These are phyloP conservation scores for Drosophila silvestris DNA, from an alignment of 2,888 invertebrate species.

Conservation along the genomic window DNA sequence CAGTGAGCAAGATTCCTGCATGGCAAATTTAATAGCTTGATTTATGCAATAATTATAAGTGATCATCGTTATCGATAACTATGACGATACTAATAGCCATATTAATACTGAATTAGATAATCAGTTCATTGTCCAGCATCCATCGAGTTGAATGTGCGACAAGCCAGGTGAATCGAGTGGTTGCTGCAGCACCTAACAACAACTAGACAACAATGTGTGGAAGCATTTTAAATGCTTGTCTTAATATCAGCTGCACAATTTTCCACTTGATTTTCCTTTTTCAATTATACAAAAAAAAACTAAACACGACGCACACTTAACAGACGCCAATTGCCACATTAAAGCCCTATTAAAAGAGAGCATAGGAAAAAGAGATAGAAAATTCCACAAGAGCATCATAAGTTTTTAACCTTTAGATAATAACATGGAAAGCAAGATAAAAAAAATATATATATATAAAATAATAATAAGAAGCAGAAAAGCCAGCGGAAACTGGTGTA, in stretches of 20 bases:
- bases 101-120: not conserved
- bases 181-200: slow-evolving; percentile 34
- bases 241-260: slow-evolving; percentile 64
- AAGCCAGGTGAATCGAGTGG: not conserved
- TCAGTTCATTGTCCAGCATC: slow-evolving; percentile 33
- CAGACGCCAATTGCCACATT: slow-evolving; percentile 74
- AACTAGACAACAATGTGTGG: slow-evolving; percentile 26
- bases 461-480: slow-evolving; percentile 20
- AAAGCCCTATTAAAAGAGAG: slow-evolving; percentile 61
- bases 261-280: slow-evolving; percentile 74
- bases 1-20: slow-evolving; percentile 8
- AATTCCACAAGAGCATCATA: slow-evolving; percentile 55
- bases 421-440: slow-evolving; percentile 48
- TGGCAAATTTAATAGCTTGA: not conserved
- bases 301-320: slow-evolving; percentile 50
- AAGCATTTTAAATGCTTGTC: slow-evolving; percentile 49
- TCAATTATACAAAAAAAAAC: slow-evolving; percentile 56
- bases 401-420: slow-evolving; percentile 75
- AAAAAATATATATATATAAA: slow-evolving; percentile 7
- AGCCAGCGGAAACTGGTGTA: slow-evolving; percentile 74
- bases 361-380: slow-evolving; percentile 48
- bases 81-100: not conserved
- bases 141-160: slow-evolving; percentile 6
- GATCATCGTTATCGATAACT: not conserved
- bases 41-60: not conserved